A percentile compares a stretch with the other conserved stretches of the same genome.
phyloP scores from a whole-genome alignment of 1,140 invertebrate species.

The Drosophila orena region DNA sequence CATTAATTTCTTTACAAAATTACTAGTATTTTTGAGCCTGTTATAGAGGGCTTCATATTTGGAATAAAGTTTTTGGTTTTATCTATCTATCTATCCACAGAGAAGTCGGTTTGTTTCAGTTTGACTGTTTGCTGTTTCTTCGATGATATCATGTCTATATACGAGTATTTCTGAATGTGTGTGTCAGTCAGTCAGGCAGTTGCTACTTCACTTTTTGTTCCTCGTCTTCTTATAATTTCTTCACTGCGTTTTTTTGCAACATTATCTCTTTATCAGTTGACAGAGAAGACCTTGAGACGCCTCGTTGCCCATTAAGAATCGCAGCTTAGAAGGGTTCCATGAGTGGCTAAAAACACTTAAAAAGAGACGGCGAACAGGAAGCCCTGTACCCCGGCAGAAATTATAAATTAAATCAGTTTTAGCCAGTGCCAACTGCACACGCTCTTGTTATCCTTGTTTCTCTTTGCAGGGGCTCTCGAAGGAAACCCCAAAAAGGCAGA shows the following conservation, averaged over 20 bases:
- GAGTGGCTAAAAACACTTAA: constrained; percentile 6
- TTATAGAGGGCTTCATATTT: too few relatives aligned
- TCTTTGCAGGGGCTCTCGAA: constrained; percentile 13
- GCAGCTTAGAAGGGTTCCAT: constrained; percentile 42
- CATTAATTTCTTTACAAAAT: too few relatives aligned
- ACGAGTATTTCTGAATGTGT: constrained; percentile 8
- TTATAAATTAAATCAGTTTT: constrained; percentile 27
- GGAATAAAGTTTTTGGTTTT: not conserved
- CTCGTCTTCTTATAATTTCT: constrained; percentile 27
- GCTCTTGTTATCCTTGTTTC: constrained; percentile 31
- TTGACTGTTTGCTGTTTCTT: constrained; percentile 28
- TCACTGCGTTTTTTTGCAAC: constrained; percentile 37
- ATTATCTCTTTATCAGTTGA: constrained; percentile 80
- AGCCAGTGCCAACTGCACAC: constrained; percentile 43
- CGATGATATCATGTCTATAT: constrained; percentile 54
- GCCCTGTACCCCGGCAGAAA: constrained; percentile 16
- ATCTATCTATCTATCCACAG: too few relatives aligned
- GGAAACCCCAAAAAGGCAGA: constrained; percentile 43
- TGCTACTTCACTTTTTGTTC: constrained; percentile 35
- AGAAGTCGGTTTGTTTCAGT: constrained; percentile 4
- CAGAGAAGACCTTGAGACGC: constrained; percentile 70
- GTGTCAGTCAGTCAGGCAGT: constrained; percentile 39
- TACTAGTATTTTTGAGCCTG: too few relatives aligned
- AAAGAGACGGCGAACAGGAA: constrained; percentile 25
- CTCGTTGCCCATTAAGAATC: constrained; percentile 44